Evolutionary conservation across 1,140 invertebrate genomes (phyloP).

Genomic region (Diploscapter pachys): DNA sequence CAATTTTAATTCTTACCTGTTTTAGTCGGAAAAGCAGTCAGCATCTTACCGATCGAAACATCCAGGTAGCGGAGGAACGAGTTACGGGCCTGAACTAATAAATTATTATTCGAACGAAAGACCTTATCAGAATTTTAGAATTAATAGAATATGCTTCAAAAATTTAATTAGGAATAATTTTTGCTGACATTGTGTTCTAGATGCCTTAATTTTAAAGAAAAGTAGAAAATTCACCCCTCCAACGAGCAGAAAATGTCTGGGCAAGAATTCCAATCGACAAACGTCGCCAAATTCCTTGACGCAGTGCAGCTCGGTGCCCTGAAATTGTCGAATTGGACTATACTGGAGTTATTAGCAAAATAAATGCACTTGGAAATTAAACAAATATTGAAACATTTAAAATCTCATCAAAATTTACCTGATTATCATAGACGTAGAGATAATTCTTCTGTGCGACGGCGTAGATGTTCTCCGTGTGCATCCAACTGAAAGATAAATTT

Average conservation of each 20-base stretch:
- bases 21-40: conserved; percentile 72
- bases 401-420: too few species aligned
- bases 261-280: conserved; percentile 83
- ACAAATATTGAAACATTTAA: too few species aligned
- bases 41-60: conserved; percentile 84
- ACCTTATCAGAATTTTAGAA: too few species aligned
- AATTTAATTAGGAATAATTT: too few species aligned
- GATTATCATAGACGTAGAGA: conserved; percentile 92
- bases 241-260: conserved; percentile 93
- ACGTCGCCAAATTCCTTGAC: conserved; percentile 79
- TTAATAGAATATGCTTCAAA: too few species aligned
- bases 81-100: conserved; percentile 69
- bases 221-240: conserved; percentile 68
- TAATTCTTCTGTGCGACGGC: conserved; percentile 94
- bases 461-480: conserved; percentile 94
- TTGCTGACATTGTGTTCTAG: too few species aligned
- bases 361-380: too few species aligned
- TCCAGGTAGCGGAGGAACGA: conserved; percentile 88
- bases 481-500: conserved; percentile 68
- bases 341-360: too few species aligned
- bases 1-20: conserved; percentile 60
- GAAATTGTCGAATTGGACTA: conserved; percentile 50
- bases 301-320: conserved; percentile 90
- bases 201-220: conserved; percentile 1
- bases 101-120: too few species aligned